A percentile compares a stretch with the other conserved stretches of the same genome.
These are phyloP conservation scores for Morpho deidamia DNA, from an alignment of 2,888 invertebrate species.

Conservation along the genomic window DNA sequence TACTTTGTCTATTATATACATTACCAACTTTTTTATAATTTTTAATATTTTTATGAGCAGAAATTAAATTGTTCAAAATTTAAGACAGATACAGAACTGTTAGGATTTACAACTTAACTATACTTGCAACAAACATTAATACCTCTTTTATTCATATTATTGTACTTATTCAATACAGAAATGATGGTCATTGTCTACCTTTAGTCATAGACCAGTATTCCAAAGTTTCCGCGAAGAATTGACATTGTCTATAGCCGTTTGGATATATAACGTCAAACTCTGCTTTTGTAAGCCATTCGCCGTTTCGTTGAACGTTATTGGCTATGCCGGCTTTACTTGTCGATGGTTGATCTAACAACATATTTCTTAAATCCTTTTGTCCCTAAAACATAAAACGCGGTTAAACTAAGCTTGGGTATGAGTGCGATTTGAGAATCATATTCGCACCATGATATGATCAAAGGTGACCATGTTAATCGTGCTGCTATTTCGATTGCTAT, in stretches of 20 bases:
- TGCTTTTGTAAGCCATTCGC: slow-evolving; percentile 36
- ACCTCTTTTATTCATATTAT: neutral
- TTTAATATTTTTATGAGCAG: too few species aligned
- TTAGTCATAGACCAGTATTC: slow-evolving; percentile 47
- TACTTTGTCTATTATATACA: too few species aligned
- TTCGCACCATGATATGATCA: too few species aligned
- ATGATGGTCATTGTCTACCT: slow-evolving; percentile 35
- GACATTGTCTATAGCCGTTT: slow-evolving; percentile 34
- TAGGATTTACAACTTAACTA: too few species aligned
- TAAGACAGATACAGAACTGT: neutral
- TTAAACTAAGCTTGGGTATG: too few species aligned
- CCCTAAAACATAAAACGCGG: slow-evolving; percentile 33
- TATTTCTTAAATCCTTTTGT: slow-evolving; percentile 57
- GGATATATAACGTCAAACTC: slow-evolving; percentile 50
- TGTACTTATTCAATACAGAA: neutral
- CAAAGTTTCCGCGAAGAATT: slow-evolving; percentile 28
- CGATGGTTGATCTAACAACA: slow-evolving; percentile 42
- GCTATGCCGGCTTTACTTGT: slow-evolving; percentile 32
- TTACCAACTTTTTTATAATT: too few species aligned
- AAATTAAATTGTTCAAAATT: neutral
- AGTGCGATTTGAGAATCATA: too few species aligned
- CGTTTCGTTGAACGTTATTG: slow-evolving; percentile 15
- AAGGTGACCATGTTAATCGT: too few species aligned
- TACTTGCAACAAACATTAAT: too few species aligned
- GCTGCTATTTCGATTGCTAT: too few species aligned